Evolutionary conservation across 2,113 vertebrate genomes (phyloP).

Genomic region (Lamprotornis superbus): DNA sequence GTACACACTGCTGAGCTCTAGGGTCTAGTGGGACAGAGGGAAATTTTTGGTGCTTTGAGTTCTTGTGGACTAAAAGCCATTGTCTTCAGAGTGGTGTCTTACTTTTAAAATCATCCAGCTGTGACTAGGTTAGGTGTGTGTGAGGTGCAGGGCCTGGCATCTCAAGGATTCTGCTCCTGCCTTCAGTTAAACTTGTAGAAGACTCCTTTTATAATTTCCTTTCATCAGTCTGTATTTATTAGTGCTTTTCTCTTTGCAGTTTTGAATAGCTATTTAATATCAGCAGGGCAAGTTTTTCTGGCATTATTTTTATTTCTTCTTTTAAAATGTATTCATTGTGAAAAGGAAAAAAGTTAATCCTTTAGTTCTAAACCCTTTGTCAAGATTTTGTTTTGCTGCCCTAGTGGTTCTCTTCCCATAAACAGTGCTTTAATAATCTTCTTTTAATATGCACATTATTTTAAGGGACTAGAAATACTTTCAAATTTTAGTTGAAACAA

Average conservation of each 20-base stretch:
- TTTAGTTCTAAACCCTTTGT: background rate
- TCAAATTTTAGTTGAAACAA: conserved; percentile 45
- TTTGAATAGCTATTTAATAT: background rate
- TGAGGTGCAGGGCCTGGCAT: background rate
- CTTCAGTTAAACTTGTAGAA: background rate
- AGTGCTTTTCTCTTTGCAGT: background rate
- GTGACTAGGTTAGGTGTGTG: background rate
- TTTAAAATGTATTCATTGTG: background rate
- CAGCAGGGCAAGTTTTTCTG: background rate
- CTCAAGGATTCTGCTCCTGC: background rate
- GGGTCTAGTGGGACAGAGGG: background rate
- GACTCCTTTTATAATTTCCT: background rate
- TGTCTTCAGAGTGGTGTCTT: background rate
- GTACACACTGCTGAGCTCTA: background rate
- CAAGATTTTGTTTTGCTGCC: background rate
- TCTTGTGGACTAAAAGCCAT: background rate
- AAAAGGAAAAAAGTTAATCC: background rate
- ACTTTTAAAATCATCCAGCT: background rate
- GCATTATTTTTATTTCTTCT: background rate
- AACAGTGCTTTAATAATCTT: background rate
- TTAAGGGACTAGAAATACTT: conserved; percentile 33
- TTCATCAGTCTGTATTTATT: background rate
- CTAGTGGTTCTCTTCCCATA: background rate
- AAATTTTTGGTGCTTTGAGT: background rate
- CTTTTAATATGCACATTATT: background rate